Evolutionary conservation across 1,140 invertebrate species (phyloP).

Genomic region (Platorchestia sp.): DNA sequence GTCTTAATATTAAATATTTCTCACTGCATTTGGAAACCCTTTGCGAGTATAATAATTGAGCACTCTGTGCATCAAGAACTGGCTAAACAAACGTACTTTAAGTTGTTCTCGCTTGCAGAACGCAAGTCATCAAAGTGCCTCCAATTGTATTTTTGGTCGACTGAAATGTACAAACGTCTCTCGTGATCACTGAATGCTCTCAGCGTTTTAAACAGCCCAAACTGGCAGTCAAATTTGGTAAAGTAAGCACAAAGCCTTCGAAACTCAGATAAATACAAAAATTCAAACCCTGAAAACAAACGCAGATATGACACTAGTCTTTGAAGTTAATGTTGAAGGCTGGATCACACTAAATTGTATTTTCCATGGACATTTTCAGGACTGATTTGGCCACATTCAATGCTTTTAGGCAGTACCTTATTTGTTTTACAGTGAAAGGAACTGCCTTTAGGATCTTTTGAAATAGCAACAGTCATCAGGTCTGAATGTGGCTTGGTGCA

Average conservation of each 20-base stretch:
- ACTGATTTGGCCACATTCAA: too few species aligned
- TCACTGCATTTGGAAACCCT: not conserved
- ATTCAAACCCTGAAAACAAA: not conserved
- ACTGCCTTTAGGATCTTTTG: not conserved
- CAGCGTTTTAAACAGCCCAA: not conserved
- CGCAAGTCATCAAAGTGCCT: not conserved
- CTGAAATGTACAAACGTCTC: not conserved
- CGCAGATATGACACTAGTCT: not conserved
- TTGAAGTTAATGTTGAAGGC: not conserved
- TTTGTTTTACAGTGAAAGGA: not conserved
- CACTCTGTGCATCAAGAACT: not conserved
- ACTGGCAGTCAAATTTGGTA: not conserved
- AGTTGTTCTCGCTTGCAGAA: not conserved
- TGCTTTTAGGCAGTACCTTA: not conserved
- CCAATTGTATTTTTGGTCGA: not conserved
- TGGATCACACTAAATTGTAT: not conserved
- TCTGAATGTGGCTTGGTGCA: not conserved
- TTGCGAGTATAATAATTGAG: not conserved
- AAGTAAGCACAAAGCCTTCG: not conserved
- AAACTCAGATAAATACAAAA: not conserved
- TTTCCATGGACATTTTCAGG: not conserved
- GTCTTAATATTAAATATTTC: not conserved
- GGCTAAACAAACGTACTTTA: not conserved
- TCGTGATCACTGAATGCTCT: not conserved
- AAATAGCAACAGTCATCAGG: not conserved